phyloP scores from a whole-genome alignment of 37 sponge, comb jelly and placozoan genomes.

The Amphimedon queenslandica region DNA sequence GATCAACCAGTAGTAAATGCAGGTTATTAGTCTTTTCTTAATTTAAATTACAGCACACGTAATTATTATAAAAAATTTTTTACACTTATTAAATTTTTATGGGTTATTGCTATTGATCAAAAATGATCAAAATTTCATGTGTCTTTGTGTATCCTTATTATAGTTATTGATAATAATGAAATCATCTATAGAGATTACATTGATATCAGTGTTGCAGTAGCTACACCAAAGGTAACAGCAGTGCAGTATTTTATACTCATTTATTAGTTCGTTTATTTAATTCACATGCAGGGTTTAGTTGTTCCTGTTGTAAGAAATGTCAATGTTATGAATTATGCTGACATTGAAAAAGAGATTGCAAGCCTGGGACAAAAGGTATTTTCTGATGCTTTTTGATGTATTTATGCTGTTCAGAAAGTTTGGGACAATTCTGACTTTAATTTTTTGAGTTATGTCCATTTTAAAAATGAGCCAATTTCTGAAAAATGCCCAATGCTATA shows the following conservation, averaged over 20 bases:
- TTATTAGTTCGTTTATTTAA: too few species aligned
- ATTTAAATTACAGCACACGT: not conserved
- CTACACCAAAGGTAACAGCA: constrained; percentile 92
- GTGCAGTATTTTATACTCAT: too few species aligned
- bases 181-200: constrained; percentile 94
- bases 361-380: constrained; percentile 71
- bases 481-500: too few species aligned
- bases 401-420: too few species aligned
- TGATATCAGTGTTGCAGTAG: constrained; percentile 98
- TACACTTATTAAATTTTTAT: too few species aligned
- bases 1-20: constrained; percentile 97
- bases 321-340: constrained; percentile 81
- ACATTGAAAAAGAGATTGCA: constrained; percentile 79
- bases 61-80: too few species aligned
- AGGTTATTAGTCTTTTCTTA: constrained; percentile 27
- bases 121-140: too few species aligned
- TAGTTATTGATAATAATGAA: constrained; percentile 93
- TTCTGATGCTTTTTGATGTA: not conserved
- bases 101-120: too few species aligned
- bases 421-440: too few species aligned
- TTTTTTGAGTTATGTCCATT: too few species aligned
- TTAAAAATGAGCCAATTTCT: too few species aligned
- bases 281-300: constrained; percentile 91
- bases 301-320: constrained; percentile 94
- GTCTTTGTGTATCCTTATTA: too few species aligned